These are phyloP conservation scores for Nebria brevicollis DNA, from an alignment of 2,888 invertebrate species.

Conservation along the genomic window DNA sequence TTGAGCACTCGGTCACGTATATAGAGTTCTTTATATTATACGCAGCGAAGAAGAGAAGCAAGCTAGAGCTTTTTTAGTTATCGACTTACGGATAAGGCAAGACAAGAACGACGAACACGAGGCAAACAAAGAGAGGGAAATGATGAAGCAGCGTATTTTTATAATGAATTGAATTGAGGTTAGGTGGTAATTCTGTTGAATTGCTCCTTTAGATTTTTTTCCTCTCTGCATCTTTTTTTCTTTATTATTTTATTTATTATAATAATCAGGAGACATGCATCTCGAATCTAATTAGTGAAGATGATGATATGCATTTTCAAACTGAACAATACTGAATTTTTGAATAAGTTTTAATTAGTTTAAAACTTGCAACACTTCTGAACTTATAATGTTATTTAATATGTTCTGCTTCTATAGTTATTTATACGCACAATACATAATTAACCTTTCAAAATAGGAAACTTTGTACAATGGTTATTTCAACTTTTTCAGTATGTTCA, in stretches of 20 bases:
- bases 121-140: slow-evolving; percentile 5
- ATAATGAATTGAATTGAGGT: slow-evolving; percentile 23
- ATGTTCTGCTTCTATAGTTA: background rate
- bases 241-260: background rate
- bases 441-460: no score
- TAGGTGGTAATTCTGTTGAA: slow-evolving; percentile 19
- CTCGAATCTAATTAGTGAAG: background rate
- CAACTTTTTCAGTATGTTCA: background rate
- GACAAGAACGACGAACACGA: slow-evolving; percentile 13
- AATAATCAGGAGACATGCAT: background rate
- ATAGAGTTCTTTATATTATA: slow-evolving; percentile 8
- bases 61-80: slow-evolving; percentile 11
- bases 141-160: slow-evolving; percentile 22
- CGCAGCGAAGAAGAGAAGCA: background rate
- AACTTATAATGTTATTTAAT: no score
- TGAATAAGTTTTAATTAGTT: background rate
- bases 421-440: background rate
- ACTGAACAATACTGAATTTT: background rate
- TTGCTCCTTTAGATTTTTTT: background rate
- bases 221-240: background rate
- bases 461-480: no score
- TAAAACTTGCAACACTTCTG: no score
- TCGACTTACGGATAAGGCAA: slow-evolving; percentile 18
- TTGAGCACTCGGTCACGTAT: slow-evolving; percentile 14
- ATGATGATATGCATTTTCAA: background rate